phyloP scores from a whole-genome alignment of 1,140 invertebrate genomes.

The Orchestia grillus region DNA sequence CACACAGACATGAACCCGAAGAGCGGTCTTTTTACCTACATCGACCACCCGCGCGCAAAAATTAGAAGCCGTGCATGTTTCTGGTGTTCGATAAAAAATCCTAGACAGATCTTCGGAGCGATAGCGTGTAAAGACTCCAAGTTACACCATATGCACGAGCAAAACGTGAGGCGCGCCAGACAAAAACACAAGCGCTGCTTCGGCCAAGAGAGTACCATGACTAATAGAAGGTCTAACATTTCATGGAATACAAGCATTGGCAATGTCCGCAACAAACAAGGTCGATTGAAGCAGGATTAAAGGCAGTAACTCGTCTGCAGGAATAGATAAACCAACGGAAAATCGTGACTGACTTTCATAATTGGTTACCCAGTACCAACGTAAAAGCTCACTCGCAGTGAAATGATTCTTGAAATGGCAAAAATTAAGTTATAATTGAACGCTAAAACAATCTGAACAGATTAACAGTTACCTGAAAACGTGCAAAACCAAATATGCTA shows the following conservation, averaged over 20 bases:
- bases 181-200: constrained; percentile 14
- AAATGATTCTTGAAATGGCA: neutral
- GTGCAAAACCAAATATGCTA: neutral
- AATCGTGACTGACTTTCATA: neutral
- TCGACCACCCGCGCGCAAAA: constrained; percentile 55
- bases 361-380: neutral
- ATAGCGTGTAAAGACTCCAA: constrained; percentile 52
- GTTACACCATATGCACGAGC: constrained; percentile 35
- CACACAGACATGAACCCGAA: constrained; percentile 14
- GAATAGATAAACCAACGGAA: neutral
- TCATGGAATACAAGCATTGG: constrained; percentile 21
- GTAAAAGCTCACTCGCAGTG: neutral
- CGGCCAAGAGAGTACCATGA: constrained; percentile 3
- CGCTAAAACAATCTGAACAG: neutral
- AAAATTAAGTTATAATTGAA: neutral
- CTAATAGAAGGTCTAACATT: constrained; percentile 44
- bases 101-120: constrained; percentile 49
- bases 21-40: constrained; percentile 32
- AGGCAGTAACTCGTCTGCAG: neutral
- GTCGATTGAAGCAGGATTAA: constrained; percentile 21
- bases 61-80: constrained; percentile 54
- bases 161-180: constrained; percentile 37
- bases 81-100: constrained; percentile 54
- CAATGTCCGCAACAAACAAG: constrained; percentile 15
- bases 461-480: neutral